Percentiles rank a stretch among this genome's conserved stretches.
Conservation (phyloP, 2,113 vertebrate genomes). For the Triplophysa dalaica region DNA sequence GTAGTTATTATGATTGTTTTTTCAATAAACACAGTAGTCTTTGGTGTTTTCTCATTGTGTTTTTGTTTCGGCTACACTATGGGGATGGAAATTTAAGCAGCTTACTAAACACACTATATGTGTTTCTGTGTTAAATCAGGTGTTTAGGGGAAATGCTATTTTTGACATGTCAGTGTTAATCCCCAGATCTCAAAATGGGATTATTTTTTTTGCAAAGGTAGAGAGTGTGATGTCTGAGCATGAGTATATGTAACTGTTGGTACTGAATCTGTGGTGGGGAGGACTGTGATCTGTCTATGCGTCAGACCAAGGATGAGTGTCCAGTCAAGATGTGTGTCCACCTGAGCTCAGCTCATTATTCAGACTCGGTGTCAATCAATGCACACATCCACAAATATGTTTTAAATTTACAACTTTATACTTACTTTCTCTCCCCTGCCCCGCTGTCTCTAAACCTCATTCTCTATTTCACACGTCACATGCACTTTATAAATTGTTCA, state of each 20-base stretch:
- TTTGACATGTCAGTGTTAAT: background rate
- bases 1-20: no score
- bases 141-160: conserved; percentile 30
- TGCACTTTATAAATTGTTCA: background rate
- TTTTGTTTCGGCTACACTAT: no score
- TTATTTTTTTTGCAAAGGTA: conserved; percentile 21
- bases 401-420: conserved; percentile 19
- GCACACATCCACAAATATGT: conserved; percentile 1
- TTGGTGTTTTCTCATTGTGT: no score
- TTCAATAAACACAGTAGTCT: no score
- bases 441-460: background rate
- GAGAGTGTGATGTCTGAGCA: background rate
- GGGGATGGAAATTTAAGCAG: no score
- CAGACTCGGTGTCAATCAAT: conserved; percentile 21
- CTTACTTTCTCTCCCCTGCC: background rate
- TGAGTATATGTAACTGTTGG: background rate
- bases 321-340: conserved; percentile 32
- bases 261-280: no score
- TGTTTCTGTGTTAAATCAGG: conserved; percentile 10
- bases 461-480: background rate
- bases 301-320: background rate
- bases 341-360: conserved; percentile 39
- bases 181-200: conserved; percentile 13
- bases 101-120: background rate
- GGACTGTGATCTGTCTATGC: background rate